Evolutionary conservation across 2,113 vertebrate genomes (phyloP).

Genomic region (Pomatostomus ruficeps): DNA sequence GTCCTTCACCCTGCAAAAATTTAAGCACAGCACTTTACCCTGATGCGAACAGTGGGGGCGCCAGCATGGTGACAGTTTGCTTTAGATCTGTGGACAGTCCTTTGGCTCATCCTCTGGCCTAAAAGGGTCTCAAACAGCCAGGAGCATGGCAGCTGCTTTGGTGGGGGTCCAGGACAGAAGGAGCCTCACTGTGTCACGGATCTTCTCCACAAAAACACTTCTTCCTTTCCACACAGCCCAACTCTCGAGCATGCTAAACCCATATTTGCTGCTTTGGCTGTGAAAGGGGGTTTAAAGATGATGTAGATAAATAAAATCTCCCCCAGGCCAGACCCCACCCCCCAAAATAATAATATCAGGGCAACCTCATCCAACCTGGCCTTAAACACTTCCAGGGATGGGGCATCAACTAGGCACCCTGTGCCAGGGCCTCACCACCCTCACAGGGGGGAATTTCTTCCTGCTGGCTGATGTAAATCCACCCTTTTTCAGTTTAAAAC

Average conservation of each 20-base stretch:
- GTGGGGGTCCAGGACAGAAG: not conserved
- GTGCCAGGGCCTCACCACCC: not conserved
- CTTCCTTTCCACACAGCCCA: not conserved
- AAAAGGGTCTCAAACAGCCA: not conserved
- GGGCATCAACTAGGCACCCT: not conserved
- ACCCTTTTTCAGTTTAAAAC: not conserved
- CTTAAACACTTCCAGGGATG: not conserved
- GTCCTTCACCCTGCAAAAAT: not conserved
- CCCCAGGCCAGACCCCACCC: accelerated
- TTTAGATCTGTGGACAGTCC: not conserved
- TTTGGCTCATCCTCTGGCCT: not conserved
- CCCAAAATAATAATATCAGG: not conserved
- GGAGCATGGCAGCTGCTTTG: not conserved
- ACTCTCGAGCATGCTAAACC: not conserved
- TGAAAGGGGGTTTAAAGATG: not conserved
- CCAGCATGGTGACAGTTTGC: not conserved
- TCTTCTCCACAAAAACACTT: not conserved
- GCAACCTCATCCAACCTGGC: accelerated
- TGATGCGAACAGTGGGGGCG: not conserved
- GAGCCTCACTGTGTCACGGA: not conserved
- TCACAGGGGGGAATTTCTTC: not conserved
- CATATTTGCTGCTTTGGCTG: not conserved
- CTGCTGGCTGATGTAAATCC: not conserved
- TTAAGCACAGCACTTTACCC: not conserved
- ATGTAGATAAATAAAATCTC: not conserved